These are phyloP conservation scores for Latheticus oryzae DNA, from an alignment of 2,888 invertebrate species.

Conservation along the genomic window DNA sequence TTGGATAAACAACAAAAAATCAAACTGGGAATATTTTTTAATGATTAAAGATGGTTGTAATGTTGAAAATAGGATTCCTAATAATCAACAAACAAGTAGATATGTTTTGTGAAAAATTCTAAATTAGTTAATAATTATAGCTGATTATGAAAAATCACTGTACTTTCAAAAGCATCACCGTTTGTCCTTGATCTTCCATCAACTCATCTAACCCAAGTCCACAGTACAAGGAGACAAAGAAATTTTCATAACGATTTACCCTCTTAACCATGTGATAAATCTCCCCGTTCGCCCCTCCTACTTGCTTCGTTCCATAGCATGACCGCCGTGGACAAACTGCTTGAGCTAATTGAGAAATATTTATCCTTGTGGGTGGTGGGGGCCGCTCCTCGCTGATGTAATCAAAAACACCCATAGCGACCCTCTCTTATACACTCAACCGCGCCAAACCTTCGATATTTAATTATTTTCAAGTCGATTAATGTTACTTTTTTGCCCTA, in stretches of 20 bases:
- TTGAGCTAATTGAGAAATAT: conserved; percentile 47
- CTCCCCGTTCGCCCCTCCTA: conserved; percentile 3
- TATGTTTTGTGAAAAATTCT: no score
- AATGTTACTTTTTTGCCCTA: conserved; percentile 28
- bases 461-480: conserved; percentile 8
- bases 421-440: conserved; percentile 39
- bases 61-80: no score
- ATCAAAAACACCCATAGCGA: conserved; percentile 50
- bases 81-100: no score
- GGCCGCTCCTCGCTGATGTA: conserved; percentile 50
- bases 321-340: conserved; percentile 18
- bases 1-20: no score
- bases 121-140: no score
- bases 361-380: conserved; percentile 49
- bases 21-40: no score
- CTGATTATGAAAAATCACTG: no score
- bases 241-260: conserved; percentile 8
- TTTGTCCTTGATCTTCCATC: conserved; percentile 8
- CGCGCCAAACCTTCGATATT: conserved; percentile 34
- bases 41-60: no score
- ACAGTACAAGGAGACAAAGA: neutral
- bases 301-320: neutral
- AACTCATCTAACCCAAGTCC: conserved; percentile 1
- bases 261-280: conserved; percentile 8
- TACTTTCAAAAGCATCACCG: no score